These are phyloP conservation scores for Misgurnus mizolepis DNA, from an alignment of 2,113 vertebrate genomes.

Conservation along the genomic window DNA sequence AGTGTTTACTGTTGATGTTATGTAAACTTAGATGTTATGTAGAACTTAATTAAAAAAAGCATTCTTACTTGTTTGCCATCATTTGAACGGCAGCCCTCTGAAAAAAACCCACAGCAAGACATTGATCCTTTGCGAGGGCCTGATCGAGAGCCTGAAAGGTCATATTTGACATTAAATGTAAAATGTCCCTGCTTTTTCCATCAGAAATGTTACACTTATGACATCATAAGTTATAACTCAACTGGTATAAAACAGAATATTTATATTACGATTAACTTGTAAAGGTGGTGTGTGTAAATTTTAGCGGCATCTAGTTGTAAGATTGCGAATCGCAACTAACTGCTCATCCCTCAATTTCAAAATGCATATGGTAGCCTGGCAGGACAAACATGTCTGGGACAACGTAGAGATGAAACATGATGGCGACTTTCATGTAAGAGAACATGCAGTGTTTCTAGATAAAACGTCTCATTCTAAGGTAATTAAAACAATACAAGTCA, in stretches of 20 bases:
- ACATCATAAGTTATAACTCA: not conserved
- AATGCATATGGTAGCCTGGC: too few species aligned
- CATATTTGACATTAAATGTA: not conserved
- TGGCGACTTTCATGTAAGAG: too few species aligned
- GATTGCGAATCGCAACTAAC: too few species aligned
- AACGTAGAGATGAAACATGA: too few species aligned
- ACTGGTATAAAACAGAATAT: not conserved
- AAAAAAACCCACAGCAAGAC: constrained; percentile 85
- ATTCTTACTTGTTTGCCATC: constrained; percentile 75
- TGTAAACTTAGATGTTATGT: not conserved
- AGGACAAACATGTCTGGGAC: too few species aligned
- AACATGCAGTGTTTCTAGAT: too few species aligned
- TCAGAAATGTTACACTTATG: not conserved
- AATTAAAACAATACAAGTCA: too few species aligned
- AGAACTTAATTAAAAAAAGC: not conserved
- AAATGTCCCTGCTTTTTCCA: not conserved
- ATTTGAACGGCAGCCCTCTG: constrained; percentile 83
- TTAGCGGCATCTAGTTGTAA: too few species aligned
- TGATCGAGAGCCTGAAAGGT: constrained; percentile 76
- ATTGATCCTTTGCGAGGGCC: constrained; percentile 78
- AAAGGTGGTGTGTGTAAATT: too few species aligned
- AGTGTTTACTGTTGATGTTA: not conserved
- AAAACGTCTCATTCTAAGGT: too few species aligned
- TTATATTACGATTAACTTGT: not conserved
- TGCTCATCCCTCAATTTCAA: too few species aligned